Percentiles rank a stretch among this genome's conserved stretches.
Evolutionary conservation across 2,113 vertebrate genomes (phyloP).

Genomic region (Syngnathus typhle): DNA sequence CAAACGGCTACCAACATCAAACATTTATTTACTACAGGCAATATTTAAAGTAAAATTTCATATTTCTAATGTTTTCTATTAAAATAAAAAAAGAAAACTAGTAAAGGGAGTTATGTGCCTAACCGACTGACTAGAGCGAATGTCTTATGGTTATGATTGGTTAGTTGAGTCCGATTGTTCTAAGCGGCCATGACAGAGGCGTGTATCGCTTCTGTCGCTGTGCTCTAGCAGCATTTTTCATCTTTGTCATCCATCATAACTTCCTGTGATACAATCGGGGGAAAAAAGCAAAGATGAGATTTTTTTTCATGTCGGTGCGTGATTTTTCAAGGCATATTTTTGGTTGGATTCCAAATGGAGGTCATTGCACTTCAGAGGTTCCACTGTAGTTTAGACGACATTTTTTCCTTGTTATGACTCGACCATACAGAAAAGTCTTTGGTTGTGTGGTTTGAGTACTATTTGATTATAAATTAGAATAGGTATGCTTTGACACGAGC

Average conservation of each 20-base stretch:
- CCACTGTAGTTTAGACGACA: background rate
- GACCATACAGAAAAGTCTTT: background rate
- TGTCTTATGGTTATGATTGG: no score
- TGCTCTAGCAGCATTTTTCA: no score
- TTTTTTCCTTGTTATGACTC: background rate
- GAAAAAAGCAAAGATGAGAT: background rate
- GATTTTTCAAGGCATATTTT: background rate
- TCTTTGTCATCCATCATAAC: background rate
- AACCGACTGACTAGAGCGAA: no score
- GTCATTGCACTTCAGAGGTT: background rate
- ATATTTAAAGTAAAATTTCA: background rate
- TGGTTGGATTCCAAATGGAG: background rate
- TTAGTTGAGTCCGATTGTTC: no score
- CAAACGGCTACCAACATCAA: background rate
- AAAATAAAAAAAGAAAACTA: no score
- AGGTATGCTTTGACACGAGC: slow-evolving; percentile 5
- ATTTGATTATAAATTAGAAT: background rate
- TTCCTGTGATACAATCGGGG: background rate
- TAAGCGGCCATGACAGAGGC: no score
- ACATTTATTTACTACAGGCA: background rate
- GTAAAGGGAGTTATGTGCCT: no score
- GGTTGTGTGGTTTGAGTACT: background rate
- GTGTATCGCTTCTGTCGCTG: no score
- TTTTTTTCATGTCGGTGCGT: background rate
- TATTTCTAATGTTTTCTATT: background rate